phyloP scores from a whole-genome alignment of 1,140 invertebrate genomes.

The Galleria mellonella region DNA sequence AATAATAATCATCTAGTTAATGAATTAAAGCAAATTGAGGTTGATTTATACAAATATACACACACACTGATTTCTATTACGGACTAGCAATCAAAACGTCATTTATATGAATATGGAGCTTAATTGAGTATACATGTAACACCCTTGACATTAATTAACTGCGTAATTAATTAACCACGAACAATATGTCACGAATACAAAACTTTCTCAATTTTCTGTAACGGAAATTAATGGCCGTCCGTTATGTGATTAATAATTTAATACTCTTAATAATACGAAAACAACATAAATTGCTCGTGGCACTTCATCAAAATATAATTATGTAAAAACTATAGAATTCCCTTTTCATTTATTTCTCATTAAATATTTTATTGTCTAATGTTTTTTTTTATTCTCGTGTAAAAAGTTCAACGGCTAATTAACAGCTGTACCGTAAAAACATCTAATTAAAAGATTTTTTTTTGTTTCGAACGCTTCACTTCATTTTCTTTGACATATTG shows the following conservation, averaged over 20 bases:
- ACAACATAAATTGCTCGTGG: too few species aligned
- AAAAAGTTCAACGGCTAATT: constrained; percentile 7
- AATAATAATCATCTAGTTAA: too few species aligned
- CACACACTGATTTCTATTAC: neutral
- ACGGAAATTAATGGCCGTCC: constrained; percentile 1
- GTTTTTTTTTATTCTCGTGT: neutral
- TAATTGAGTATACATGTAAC: constrained; percentile 4
- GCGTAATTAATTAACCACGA: neutral
- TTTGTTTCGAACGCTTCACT: neutral
- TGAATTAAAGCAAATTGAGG: too few species aligned
- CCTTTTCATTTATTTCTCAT: too few species aligned
- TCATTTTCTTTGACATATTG: too few species aligned
- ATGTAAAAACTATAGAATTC: too few species aligned
- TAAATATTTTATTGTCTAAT: neutral
- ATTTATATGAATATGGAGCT: constrained; percentile 2
- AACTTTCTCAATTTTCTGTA: neutral
- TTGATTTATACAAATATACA: too few species aligned
- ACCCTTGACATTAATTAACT: constrained; percentile 4
- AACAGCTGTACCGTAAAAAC: neutral
- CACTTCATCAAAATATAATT: too few species aligned
- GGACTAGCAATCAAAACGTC: constrained; percentile 1
- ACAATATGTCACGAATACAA: constrained; percentile 3
- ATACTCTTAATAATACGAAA: neutral
- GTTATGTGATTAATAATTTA: constrained; percentile 1
- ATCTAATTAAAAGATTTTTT: neutral